Base-by-base conservation (phyloP, 1,140 invertebrate species). In the Macrostomum lignano region DNA sequence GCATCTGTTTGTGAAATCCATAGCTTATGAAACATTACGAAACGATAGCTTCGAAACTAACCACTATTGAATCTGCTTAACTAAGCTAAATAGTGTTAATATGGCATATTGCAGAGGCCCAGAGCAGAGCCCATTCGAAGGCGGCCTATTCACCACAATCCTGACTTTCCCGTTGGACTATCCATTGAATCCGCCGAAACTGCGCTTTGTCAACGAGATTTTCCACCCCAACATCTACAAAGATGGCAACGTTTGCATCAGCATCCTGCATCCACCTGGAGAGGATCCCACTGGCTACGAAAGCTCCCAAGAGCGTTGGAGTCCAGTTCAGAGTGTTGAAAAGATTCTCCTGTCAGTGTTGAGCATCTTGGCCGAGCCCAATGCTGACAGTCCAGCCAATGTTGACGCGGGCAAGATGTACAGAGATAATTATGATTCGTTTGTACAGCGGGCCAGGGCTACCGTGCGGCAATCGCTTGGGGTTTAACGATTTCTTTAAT, bases 231-330 rank as follows among this genome's bases (percentile, higher is more conserved):
- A 96, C 47, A 93, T 33, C 26, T 21, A 33, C 5, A 4, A 21
- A 13, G 84, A 94, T 67, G 84, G 84, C 0, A 60, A 81, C 50
- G 91, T 98, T 1, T 98, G 91, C 55, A 98, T 98, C 51, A 93
- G 82, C 35, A 98, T 98, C 51, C 62, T 98, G n/a, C 91, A 98
- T 62, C 78, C 88, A 0, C 88, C 91, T 4, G 84, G 84, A 17
- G 88, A 98, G 63, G 91, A 98, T 64, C 91, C 91, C 0, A 91
- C 91, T 72, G 88, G 88, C 1, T 98, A 98, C 49, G 91, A 98
- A 58, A 76, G 75, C 20, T 91, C 79, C 50, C 74, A 82, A 6
- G 91, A 98, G 60, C 63, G 88, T 40, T 84, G 78, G 78, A 91
- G 81, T 51, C 88, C 91, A 1, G 88, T 96, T 1, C 88, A 96